Base-by-base conservation (phyloP, 2,797 vertebrate species). In the Stomatorhinus walkeri region DNA sequence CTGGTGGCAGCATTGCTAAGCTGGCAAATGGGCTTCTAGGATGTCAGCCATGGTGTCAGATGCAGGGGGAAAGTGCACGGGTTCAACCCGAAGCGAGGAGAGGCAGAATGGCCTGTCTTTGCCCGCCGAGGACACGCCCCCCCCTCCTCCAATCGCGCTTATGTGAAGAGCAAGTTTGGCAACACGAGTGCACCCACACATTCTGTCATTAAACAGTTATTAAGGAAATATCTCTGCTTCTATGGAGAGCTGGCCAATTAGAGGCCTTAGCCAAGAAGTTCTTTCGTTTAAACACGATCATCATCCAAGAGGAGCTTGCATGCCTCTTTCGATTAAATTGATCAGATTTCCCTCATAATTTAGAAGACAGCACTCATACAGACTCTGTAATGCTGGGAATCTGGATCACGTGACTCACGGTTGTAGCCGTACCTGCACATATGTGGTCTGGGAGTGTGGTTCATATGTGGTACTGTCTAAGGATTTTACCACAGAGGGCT, bases 121-220 rank as follows among this genome's bases (percentile, higher is more conserved):
- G 14, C n/a, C 9, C 59, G 46, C 16, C 59, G 49, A 48, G 2
- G 7, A 28, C 48, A 61, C 40, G 10, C 36, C 46, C 16, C 46
- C 16, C 40, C 19, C 89, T 64, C 54, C 56, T 43, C 5, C 46
- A 8, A 1, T 72, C 61, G 52, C n/a, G 36, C 14, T 76, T 88
- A 76, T 46, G 40, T 36, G 14, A 24, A 59, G 40, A 88, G 79
- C 48, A 32, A 28, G 51, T 54, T 85, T 85, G 79, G 54, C 59
- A 32, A 64, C 19, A 28, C 2, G 28, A 46, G 24, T 32, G 5
- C 48, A 56, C 48, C 79, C 76, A 68, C 86, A 87, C 68, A 51
- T 52, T 83, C 52, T 64, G 46, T 88, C 59, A 56, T 90, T 88
- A 88, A 85, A 88, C 16, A 24, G 61, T 88, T 86, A 86, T 88